Evolutionary conservation across 2,797 vertebrate genomes (phyloP), one percentile per base, ranked within the genome.

Genomic region (Spea hammondii): DNA sequence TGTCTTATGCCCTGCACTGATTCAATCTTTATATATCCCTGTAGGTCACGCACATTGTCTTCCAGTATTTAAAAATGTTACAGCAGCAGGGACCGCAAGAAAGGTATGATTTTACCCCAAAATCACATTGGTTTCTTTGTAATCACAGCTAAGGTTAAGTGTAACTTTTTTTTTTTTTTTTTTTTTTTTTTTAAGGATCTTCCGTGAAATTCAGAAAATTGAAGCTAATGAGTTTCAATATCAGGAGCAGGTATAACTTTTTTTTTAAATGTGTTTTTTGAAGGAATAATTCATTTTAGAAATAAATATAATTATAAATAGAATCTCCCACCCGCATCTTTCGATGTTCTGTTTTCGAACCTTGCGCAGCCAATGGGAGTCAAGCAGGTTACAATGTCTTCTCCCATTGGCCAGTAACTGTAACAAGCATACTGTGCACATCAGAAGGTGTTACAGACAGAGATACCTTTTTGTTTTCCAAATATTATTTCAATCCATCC

Each of bases 1-100:
- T 17, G 59, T 45, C 11, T 5, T 8, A 46, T 47, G 45, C 45
- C 44, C 65, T 66, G 65, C 48, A 0, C 11, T 10, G 13, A 49
- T n/a, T 68, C 66, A 4, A 5, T 12, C 4, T 78, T 83, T 85
- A 4, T 71, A 32, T 77, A 85, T 81, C 74, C 75, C 84, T 91
- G 75, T 87, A 99, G 97, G 95, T 99, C 80, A 92, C 94, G 60
- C 92, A 98, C 6, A 86, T 96, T 72, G 95, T 99, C 70, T 98
- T 98, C 85, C 97, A 98, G 90, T 99, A 99, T 50, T 88, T 98
- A 89, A 98, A 96, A 91, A 96, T 99, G 97, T 90, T 99, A 65
- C 96, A 98, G 91, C 91, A 89, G 32, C 87, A 94, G 77, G 95
- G 95, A 4, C 95, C 97, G 11, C 96, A 96, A 83, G 90, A 96